Base-by-base conservation (phyloP, 2,888 invertebrate species). In the Penaeus monodon region DNA sequence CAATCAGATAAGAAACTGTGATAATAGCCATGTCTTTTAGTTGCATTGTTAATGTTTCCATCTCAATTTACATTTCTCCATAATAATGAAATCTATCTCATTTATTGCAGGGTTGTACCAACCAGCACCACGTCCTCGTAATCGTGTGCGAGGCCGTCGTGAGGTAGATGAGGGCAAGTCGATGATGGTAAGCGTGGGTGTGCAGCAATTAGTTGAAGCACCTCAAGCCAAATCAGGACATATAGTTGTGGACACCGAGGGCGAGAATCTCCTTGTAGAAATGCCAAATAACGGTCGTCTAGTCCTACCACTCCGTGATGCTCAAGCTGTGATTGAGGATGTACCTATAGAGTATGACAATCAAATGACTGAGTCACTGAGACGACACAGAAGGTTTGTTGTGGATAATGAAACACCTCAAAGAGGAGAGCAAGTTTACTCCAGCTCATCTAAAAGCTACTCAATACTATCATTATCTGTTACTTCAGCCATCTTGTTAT, bases 91-190 rank as follows among this genome's bases (percentile, higher is more conserved):
- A 57, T 4, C 17, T 57, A 57, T 57, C 49, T 33, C 44, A 12
- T 63, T 38, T 24, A 33, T n/a, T 38, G 20, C 81, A 88, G 88
- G 81, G 77, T 57, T 88, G 70, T 88, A 88, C 49, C 81, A 78
- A 29, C 88, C 88, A 29, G 76, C 88, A 38, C 88, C 88, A 49
- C 78, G 78, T 17, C 88, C 88, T 64, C 74, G 88, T 38, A 81
- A 38, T 27, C 82, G 68, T 65, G 73, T 29, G 4, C 77, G 81
- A 20, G 20, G 83, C 3, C 66, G 70, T 14, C 68, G 76, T 0
- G 33, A 81, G 22, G 65, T 81, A 6, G 66, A 29, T 2, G 49
- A 33, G 57, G 63, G 81, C 17, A 63, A 86, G 76, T 73, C 64
- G 12, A 77, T 86, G 81, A 86, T 77, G 77, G 77, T 86, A 14